A percentile compares a stretch with the other conserved stretches of the same genome.
Conservation (phyloP, 1,140 invertebrate genomes). For the Maniola jurtina region DNA sequence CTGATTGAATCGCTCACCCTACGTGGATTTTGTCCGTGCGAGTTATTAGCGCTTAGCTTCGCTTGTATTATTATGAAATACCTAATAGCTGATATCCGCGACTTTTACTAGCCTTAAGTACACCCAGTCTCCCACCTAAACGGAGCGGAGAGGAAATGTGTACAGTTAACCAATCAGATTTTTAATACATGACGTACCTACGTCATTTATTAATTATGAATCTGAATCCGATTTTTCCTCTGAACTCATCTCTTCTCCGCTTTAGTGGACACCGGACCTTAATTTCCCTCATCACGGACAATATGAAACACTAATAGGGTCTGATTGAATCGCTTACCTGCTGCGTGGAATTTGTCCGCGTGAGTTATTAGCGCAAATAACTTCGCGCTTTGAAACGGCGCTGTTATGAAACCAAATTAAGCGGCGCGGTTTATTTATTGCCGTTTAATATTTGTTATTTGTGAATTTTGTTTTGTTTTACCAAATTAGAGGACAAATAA, state of each 20-base stretch:
- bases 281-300: conserved; percentile 38
- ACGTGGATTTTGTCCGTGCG: conserved; percentile 18
- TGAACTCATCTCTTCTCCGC: too few relatives aligned
- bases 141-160: too few relatives aligned
- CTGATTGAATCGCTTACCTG: conserved; percentile 52
- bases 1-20: conserved; percentile 50
- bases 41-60: conserved; percentile 11
- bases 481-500: too few relatives aligned
- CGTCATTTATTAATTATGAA: too few relatives aligned
- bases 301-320: conserved; percentile 48
- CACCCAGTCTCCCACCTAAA: too few relatives aligned
- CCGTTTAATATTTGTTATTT: not conserved
- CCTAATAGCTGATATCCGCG: too few relatives aligned
- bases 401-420: conserved; percentile 8
- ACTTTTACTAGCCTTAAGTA: too few relatives aligned
- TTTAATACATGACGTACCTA: too few relatives aligned
- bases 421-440: conserved; percentile 6
- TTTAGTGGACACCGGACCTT: too few relatives aligned
- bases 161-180: too few relatives aligned
- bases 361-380: conserved; percentile 10
- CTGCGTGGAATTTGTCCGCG: conserved; percentile 20
- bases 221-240: too few relatives aligned
- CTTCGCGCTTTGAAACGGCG: too few relatives aligned
- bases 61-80: not conserved
- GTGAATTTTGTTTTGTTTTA: not conserved